These are phyloP conservation scores for Limnephilus lunatus DNA, from an alignment of 2,888 invertebrate species.

Conservation along the genomic window DNA sequence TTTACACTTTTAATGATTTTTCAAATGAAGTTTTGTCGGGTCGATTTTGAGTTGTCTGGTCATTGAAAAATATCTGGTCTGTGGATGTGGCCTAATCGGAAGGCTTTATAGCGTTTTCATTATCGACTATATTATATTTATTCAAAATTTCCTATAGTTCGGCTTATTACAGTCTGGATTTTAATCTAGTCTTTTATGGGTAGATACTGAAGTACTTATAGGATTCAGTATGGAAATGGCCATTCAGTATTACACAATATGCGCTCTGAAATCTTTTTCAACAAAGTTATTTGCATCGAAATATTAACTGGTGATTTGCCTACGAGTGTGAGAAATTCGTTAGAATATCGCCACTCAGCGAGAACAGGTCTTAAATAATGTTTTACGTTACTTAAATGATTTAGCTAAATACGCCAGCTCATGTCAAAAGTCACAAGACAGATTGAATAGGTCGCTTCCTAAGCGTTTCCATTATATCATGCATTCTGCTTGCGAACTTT, in stretches of 20 bases:
- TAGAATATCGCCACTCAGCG: background rate
- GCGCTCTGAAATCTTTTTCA: background rate
- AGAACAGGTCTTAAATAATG: background rate
- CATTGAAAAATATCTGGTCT: too few relatives aligned
- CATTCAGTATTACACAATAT: background rate
- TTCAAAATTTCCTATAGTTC: background rate
- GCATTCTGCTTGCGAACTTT: background rate
- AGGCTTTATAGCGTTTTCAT: too few relatives aligned
- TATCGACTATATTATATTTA: background rate
- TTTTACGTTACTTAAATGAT: background rate
- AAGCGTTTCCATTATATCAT: background rate
- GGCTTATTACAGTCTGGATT: background rate
- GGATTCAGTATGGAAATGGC: background rate
- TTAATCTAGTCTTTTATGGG: background rate
- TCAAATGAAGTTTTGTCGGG: too few relatives aligned
- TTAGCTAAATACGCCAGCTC: background rate
- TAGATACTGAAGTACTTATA: background rate
- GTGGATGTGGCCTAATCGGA: too few relatives aligned
- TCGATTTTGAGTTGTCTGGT: too few relatives aligned
- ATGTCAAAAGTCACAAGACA: background rate
- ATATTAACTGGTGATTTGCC: background rate
- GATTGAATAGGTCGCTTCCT: background rate
- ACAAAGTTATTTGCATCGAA: background rate
- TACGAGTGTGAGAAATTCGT: background rate
- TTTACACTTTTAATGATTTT: too few relatives aligned